Evolutionary conservation across 2,888 invertebrate genomes (phyloP).

Genomic region (Limnephilus marmoratus): DNA sequence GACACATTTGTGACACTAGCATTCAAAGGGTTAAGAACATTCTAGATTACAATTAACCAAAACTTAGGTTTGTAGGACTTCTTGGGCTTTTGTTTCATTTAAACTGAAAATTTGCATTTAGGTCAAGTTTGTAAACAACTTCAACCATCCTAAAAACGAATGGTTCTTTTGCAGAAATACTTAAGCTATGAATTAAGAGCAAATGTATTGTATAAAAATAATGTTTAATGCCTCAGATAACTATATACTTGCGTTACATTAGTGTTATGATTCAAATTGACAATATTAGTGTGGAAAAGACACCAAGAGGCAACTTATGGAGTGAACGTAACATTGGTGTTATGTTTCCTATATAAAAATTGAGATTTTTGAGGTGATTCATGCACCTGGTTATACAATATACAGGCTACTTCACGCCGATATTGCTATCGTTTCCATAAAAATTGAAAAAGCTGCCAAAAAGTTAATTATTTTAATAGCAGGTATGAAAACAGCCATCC

Average conservation of each 20-base stretch:
- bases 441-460: background rate
- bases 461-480: background rate
- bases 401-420: background rate
- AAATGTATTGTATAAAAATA: constrained; percentile 3
- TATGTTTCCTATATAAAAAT: background rate
- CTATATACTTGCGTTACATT: background rate
- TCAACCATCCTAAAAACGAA: background rate
- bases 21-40: background rate
- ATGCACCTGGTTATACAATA: background rate
- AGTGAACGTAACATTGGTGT: background rate
- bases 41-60: background rate
- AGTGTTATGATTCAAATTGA: background rate
- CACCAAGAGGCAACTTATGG: background rate
- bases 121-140: background rate
- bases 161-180: background rate
- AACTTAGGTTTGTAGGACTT: background rate
- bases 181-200: background rate
- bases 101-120: background rate
- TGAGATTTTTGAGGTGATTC: background rate
- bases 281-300: background rate
- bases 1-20: background rate
- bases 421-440: background rate
- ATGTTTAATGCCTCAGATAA: background rate
- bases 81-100: background rate
- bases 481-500: background rate